Evolutionary conservation across 2,797 vertebrate genomes (phyloP), one percentile per base, ranked within the genome.

Genomic region (Gorsachius magnificus): DNA sequence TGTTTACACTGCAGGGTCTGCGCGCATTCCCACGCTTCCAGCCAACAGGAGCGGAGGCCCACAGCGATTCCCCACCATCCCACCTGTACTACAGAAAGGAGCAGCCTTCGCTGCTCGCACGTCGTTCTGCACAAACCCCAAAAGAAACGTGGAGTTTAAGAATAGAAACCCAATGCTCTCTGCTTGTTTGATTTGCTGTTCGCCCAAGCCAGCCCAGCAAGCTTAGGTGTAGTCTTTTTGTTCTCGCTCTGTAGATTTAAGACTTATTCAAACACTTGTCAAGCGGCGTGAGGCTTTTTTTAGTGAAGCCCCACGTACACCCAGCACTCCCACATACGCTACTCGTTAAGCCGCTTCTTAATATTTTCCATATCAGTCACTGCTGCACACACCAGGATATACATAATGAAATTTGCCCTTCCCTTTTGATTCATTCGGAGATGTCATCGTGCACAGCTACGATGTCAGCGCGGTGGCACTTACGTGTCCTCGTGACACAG

Each of bases 31-130:
- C 74, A 31, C 1, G 1, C 48, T 41, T 19, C n/a, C 68, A 89
- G 93, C 17, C 58, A n/a, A 1, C 29, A 19, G 60, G 20, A 75
- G 20, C 1, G 2, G 24, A 43, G 58, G 31, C 53, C 72, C 24
- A 0, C 20, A 19, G 5, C 0, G 1, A 16, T 6, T 21, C 43
- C 63, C 43, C 36, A 18, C 17, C 38, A 24, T 21, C 65, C 38
- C 13, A 11, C 7, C 13, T 0, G 0, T 5, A 0, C 13, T 4
- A 8, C 0, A 15, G 38, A 69, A 51, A 35, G 64, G 26, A 3
- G n/a, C 24, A 6, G 7, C 9, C 43, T 65, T n/a, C 16, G 0
- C 38, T 14, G 51, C 51, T 84, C 8, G 0, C n/a, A 4, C 48
- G 28, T 15, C 5, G 0, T 29, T 31, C 58, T 46, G 41, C 50